Evolutionary conservation across 1,140 invertebrate genomes (phyloP), one percentile per base, ranked within the genome.

Genomic region (Sipha flava): DNA sequence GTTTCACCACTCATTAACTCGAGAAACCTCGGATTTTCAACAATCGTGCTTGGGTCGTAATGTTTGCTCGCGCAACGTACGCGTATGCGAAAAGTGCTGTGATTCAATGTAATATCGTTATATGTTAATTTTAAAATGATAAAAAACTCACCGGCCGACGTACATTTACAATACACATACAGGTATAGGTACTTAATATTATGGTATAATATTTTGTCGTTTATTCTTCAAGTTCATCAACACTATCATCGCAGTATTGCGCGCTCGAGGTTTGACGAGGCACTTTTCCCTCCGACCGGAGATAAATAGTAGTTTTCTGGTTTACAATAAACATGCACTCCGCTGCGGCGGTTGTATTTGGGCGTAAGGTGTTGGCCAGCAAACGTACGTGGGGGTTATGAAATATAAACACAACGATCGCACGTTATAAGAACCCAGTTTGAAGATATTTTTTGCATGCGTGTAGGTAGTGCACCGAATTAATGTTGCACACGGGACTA

Each of bases 381-480:
- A 64, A 18, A 66, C 34, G 21, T 66, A 23, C 64, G 64, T 66
- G 64, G 34, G 64, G 64, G 64, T 16, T 66, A 66, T 66, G 37
- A 66, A 40, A 66, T 54, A 68, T 29, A 45, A 40, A 70, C 23
- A 26, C 23, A 23, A 14, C 21, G 9, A 7, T 10, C 34, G 5
- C 12, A 18, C n/a, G n/a, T n/a, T 26, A 23, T 43, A 26, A 66
- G 37, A 43, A 7, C 23, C n/a, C 16, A 40, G 7, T 47, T 40
- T 4, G 40, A n/a, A 26, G 23, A 68, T 68, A 45, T 54, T 54
- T 23, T 70, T 70, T 70, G 14, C n/a, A 29, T 7, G 40, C 64
- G 34, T 70, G 66, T 70, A 47, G 66, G 66, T 47, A n/a, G 66
- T 66, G 37, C 23, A 66, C 64, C 66, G 26, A 70, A 70, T 68